These are phyloP conservation scores for Merops nubicus DNA, from an alignment of 2,113 vertebrate genomes.

Conservation along the genomic window DNA sequence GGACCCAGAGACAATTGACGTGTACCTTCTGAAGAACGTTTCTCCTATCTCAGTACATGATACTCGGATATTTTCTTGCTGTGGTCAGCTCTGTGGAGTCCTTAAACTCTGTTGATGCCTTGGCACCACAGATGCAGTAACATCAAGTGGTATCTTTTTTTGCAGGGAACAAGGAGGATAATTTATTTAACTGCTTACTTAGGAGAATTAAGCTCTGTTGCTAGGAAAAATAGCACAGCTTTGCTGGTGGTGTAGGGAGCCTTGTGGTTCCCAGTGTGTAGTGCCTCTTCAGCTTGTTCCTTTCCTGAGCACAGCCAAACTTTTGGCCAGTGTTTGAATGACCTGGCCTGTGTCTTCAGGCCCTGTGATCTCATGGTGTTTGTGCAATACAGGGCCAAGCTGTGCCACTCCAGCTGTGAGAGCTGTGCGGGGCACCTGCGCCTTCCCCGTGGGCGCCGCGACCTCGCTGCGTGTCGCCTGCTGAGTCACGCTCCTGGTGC, in stretches of 20 bases:
- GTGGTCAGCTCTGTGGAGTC: not conserved
- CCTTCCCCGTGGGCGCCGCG: accelerated
- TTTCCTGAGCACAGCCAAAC: not conserved
- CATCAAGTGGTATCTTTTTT: not conserved
- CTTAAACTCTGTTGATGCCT: not conserved
- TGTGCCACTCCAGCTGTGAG: not conserved
- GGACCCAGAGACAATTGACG: not conserved
- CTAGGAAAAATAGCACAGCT: not conserved
- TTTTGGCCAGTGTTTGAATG: not conserved
- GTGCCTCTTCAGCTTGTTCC: not conserved
- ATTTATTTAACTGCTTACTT: not conserved
- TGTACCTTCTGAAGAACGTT: not conserved
- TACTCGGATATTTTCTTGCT: not conserved
- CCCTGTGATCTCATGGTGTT: not conserved
- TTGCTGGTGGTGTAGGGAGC: not conserved
- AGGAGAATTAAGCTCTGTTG: not conserved
- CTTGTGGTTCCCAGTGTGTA: accelerated
- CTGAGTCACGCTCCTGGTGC: accelerated
- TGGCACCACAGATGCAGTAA: not conserved
- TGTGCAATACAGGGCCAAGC: not conserved
- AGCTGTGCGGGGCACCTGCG: not conserved
- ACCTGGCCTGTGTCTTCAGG: not conserved
- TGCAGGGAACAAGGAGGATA: not conserved
- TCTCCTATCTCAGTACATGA: not conserved
- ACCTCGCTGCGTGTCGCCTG: accelerated